These are phyloP conservation scores for Diadegma fenestrale DNA, from an alignment of 2,888 invertebrate species.

Conservation along the genomic window DNA sequence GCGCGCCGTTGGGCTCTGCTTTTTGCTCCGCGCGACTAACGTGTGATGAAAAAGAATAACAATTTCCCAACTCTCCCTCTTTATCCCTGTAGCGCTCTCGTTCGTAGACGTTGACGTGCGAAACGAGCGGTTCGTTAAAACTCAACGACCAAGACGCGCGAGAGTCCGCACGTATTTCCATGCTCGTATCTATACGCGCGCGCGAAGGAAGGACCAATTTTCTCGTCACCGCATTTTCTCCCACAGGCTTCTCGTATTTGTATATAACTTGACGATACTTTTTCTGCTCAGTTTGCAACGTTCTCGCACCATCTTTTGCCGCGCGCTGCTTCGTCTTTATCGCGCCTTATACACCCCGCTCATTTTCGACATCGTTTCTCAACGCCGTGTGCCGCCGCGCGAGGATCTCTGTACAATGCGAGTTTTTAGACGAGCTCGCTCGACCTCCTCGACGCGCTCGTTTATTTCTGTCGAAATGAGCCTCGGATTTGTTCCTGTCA, in stretches of 20 bases:
- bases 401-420: constrained; percentile 5
- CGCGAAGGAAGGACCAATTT: constrained; percentile 57
- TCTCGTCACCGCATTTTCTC: constrained; percentile 58
- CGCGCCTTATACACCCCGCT: background rate
- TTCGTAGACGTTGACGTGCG: constrained; percentile 57
- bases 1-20: constrained; percentile 31
- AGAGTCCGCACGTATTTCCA: constrained; percentile 10
- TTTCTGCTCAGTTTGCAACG: background rate
- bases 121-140: constrained; percentile 63
- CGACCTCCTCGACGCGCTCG: constrained; percentile 13
- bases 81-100: background rate
- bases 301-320: background rate
- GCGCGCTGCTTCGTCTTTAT: background rate
- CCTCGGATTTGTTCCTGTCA: constrained; percentile 22
- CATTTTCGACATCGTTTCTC: background rate
- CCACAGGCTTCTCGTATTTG: constrained; percentile 46
- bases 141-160: constrained; percentile 43
- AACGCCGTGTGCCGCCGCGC: too few species aligned
- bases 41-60: constrained; percentile 63
- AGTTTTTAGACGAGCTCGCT: background rate
- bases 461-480: constrained; percentile 17
- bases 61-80: constrained; percentile 55
- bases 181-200: background rate
- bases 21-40: constrained; percentile 15
- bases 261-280: background rate